Conservation (phyloP, 2,888 invertebrate genomes). For the Odiellus spinosus region DNA sequence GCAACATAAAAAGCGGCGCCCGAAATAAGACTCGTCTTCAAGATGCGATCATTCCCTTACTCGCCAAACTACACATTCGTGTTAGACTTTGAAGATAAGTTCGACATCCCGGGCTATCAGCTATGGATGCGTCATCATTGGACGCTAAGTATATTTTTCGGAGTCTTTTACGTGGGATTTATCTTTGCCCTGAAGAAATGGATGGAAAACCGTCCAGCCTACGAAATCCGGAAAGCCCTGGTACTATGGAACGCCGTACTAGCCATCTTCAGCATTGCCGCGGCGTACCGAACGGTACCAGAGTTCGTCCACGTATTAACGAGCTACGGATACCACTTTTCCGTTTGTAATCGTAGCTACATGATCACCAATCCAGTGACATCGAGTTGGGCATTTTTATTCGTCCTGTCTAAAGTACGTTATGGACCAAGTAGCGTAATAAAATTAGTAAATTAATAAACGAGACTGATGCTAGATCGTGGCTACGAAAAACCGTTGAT, state of each 20-base stretch:
- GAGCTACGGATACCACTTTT: constrained; percentile 31
- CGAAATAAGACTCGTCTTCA: no score
- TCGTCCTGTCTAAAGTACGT: constrained; percentile 35
- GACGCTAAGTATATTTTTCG: constrained; percentile 19
- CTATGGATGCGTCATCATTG: no score
- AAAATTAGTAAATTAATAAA: no score
- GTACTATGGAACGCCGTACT: constrained; percentile 34
- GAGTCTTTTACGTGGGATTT: constrained; percentile 29
- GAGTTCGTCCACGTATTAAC: constrained; percentile 29
- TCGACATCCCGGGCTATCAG: no score
- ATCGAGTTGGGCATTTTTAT: constrained; percentile 35
- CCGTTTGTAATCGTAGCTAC: constrained; percentile 28
- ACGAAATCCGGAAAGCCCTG: constrained; percentile 31
- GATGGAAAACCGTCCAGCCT: constrained; percentile 32
- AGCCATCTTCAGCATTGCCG: constrained; percentile 35
- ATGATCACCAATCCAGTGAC: constrained; percentile 25
- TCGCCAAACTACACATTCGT: background rate
- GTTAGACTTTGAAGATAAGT: no score
- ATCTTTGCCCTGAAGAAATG: constrained; percentile 32
- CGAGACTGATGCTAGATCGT: no score
- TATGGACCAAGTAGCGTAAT: no score
- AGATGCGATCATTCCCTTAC: no score
- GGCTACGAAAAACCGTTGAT: no score
- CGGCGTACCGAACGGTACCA: constrained; percentile 31
- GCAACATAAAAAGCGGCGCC: no score